A percentile compares a stretch with the other conserved stretches of the same genome.
Evolutionary conservation across 2,888 invertebrate species (phyloP).

Genomic region (Acrobasis consociella): DNA sequence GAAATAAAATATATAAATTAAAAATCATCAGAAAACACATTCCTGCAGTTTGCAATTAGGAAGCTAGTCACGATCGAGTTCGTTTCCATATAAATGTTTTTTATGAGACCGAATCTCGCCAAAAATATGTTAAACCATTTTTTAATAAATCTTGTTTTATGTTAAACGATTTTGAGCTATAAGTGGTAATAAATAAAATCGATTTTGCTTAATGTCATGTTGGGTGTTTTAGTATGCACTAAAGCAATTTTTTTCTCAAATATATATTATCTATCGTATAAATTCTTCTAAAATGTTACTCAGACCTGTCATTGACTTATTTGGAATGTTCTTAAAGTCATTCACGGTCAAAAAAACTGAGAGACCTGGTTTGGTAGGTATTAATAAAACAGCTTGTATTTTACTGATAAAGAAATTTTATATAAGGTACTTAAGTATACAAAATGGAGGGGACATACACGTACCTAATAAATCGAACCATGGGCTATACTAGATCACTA

Average conservation of each 20-base stretch:
- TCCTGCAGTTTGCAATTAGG: background rate
- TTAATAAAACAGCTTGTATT: background rate
- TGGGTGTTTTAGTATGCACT: background rate
- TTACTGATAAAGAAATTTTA: background rate
- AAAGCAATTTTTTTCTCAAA: background rate
- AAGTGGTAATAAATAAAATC: background rate
- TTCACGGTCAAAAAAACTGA: conserved; percentile 18
- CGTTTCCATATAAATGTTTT: conserved; percentile 3
- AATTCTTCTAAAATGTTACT: background rate
- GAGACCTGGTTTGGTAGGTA: background rate
- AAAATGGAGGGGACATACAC: too few relatives aligned
- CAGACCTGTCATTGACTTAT: conserved; percentile 1
- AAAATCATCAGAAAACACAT: background rate
- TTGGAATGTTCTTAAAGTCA: background rate
- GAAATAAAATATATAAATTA: background rate
- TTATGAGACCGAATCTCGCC: conserved; percentile 18
- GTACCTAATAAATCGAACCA: too few relatives aligned
- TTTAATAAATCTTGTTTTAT: background rate
- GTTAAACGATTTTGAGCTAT: conserved; percentile 4
- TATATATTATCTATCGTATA: background rate
- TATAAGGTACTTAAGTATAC: too few relatives aligned
- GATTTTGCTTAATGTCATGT: background rate
- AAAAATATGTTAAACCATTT: conserved; percentile 12
- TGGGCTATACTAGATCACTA: too few relatives aligned
- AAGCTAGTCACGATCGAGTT: conserved; percentile 15